These are phyloP conservation scores for Drosophila orosa DNA, from an alignment of 1,140 invertebrate genomes.

Conservation along the genomic window DNA sequence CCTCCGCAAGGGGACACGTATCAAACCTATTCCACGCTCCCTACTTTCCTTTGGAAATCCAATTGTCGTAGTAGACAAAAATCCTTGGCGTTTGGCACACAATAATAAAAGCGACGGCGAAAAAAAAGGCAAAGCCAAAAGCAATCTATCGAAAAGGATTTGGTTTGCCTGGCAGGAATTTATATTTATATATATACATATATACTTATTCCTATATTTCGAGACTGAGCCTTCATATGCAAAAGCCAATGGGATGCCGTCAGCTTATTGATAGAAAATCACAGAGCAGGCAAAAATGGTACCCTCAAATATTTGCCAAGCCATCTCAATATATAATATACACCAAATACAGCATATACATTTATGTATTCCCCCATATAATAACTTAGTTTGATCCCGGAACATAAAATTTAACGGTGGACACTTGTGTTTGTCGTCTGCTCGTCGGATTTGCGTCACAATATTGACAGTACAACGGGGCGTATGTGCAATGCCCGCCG, in stretches of 20 bases:
- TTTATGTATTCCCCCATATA: conserved; percentile 34
- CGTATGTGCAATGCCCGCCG: conserved; percentile 47
- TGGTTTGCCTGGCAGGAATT: conserved; percentile 70
- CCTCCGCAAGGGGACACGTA: conserved; percentile 55
- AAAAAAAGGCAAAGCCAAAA: conserved; percentile 46
- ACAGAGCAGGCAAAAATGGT: conserved; percentile 36
- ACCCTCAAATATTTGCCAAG: conserved; percentile 50
- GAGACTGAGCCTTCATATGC: conserved; percentile 57
- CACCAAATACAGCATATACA: conserved; percentile 20
- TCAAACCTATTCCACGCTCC: not conserved
- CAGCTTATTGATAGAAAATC: conserved; percentile 71
- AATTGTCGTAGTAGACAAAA: conserved; percentile 75
- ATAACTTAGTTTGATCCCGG: conserved; percentile 73
- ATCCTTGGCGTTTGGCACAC: conserved; percentile 47
- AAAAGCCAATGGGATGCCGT: conserved; percentile 52
- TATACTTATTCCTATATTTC: conserved; percentile 50
- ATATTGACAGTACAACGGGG: conserved; percentile 61
- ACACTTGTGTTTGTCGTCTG: conserved; percentile 62
- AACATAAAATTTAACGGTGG: conserved; percentile 67
- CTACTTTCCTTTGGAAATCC: conserved; percentile 38
- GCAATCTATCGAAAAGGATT: conserved; percentile 75
- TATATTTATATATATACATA: conserved; percentile 62
- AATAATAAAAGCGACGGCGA: conserved; percentile 32
- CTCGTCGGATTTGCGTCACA: conserved; percentile 39
- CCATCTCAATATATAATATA: conserved; percentile 15